These are phyloP conservation scores for Nesoenas mayeri DNA, from an alignment of 2,113 vertebrate genomes.

Conservation along the genomic window DNA sequence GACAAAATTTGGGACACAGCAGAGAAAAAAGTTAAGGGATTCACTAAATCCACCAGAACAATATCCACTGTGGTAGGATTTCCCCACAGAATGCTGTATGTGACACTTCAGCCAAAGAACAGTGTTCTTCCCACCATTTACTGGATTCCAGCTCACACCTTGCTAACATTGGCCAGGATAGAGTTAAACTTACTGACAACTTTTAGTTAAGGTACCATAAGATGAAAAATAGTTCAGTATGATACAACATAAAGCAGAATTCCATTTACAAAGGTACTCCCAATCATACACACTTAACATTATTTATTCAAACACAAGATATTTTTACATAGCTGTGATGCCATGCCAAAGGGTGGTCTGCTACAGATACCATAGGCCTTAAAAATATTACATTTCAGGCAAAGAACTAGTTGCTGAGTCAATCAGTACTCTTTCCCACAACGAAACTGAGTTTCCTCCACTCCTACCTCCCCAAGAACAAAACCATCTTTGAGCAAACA, in stretches of 20 bases:
- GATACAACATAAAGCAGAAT: no score
- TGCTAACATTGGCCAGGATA: background rate
- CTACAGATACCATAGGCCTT: background rate
- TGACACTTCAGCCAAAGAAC: background rate
- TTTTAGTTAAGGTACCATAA: fast-evolving
- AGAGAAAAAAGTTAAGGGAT: background rate
- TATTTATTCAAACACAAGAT: no score
- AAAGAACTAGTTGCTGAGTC: background rate
- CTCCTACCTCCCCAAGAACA: background rate
- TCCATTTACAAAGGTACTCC: background rate
- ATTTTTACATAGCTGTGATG: fast-evolving
- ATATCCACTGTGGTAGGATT: fast-evolving
- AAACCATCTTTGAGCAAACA: fast-evolving
- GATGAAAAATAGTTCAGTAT: fast-evolving
- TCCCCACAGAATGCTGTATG: no score
- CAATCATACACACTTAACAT: fast-evolving
- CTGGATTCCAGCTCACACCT: background rate
- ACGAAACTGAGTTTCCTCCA: fast-evolving
- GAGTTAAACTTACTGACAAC: background rate
- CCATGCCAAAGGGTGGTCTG: fast-evolving
- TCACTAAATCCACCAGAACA: background rate
- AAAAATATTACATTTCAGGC: background rate
- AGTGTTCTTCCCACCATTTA: background rate
- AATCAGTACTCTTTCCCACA: background rate
- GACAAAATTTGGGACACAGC: background rate